Conservation (phyloP, 1,140 invertebrate genomes). For the Ephestia elutella region DNA sequence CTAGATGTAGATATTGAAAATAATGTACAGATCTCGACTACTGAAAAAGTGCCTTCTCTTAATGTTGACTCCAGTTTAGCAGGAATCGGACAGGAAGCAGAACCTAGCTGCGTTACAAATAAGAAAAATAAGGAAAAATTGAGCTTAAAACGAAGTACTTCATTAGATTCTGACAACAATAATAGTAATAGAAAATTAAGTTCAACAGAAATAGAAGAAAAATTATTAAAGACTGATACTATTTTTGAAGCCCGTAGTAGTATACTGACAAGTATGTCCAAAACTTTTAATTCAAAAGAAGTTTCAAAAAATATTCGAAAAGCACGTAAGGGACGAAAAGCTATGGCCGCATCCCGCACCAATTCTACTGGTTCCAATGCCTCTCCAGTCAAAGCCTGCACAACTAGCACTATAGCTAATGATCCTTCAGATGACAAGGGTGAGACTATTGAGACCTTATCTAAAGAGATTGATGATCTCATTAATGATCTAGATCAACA, state of each 20-base stretch:
- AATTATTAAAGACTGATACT: slow-evolving; percentile 66
- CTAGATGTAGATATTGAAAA: slow-evolving; percentile 70
- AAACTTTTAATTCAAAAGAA: slow-evolving; percentile 68
- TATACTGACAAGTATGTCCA: slow-evolving; percentile 70
- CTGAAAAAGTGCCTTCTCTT: slow-evolving; percentile 71
- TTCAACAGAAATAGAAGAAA: slow-evolving; percentile 61
- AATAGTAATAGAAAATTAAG: slow-evolving; percentile 72
- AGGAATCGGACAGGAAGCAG: slow-evolving; percentile 53
- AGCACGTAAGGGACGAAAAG: slow-evolving; percentile 56
- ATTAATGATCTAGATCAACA: slow-evolving; percentile 63
- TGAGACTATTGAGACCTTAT: slow-evolving; percentile 59
- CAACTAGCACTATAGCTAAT: slow-evolving; percentile 37
- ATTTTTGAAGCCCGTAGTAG: slow-evolving; percentile 67
- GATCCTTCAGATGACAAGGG: slow-evolving; percentile 45
- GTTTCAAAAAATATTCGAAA: slow-evolving; percentile 66
- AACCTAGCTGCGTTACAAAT: slow-evolving; percentile 51
- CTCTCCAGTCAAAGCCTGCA: slow-evolving; percentile 30
- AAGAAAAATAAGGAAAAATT: slow-evolving; percentile 55
- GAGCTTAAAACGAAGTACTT: slow-evolving; percentile 72
- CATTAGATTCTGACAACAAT: slow-evolving; percentile 72
- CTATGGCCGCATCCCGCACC: slow-evolving; percentile 35
- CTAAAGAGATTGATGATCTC: slow-evolving; percentile 65
- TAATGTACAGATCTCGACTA: slow-evolving; percentile 70
- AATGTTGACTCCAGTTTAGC: slow-evolving; percentile 59
- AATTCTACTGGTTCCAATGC: slow-evolving; percentile 16